Base-by-base conservation (phyloP, 2,888 invertebrate species). In the Cryptocephalus primarius region DNA sequence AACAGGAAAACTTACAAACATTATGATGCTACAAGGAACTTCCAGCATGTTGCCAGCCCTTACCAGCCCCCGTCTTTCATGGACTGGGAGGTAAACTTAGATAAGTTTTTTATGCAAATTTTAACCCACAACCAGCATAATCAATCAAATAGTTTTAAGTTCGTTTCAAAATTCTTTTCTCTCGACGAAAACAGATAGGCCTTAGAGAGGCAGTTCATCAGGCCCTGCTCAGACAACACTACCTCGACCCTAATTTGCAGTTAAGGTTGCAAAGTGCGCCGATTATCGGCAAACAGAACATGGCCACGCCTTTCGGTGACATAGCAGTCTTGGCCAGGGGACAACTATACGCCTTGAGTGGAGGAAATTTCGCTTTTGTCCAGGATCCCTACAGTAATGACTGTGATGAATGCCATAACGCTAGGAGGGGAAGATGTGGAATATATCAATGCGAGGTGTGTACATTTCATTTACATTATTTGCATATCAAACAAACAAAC, bases 181-280 rank as follows among this genome's bases (percentile, higher is more conserved):
- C 22, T 6, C 22, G 2, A 22, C 22, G n/a, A 22, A 22, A 22
- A 22, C 22, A 55, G 55, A 34, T 46, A 48, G 82, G 83, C 2
- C 65, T 85, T 33, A 74, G 80, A 48, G 82, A 83, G 67, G 80
- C 83, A 51, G 77, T 79, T 8, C 80, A 79, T 58, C 72, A 83
- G 53, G 79, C 83, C 1, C 71, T 84, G 9, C 71, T 77, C 44
- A 67, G 78, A 52, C 77, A 79, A 58, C 74, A 75, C 58, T 74
- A 77, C 52, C 71, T 74, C 49, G 72, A 73, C 47, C 68, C 76
- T 4, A 72, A 75, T 47, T 66, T 75, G 3, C 58, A 60, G 10
- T 59, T 65, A 10, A 55, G 59, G 1, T 14, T 55, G 9, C 34
- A 40, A 9, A 38, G 39, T 8, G 66, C 67, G 1, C 65, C 67